These are phyloP conservation scores for Alouatta palliata DNA, from an alignment of 2,113 vertebrate genomes.

Conservation along the genomic window DNA sequence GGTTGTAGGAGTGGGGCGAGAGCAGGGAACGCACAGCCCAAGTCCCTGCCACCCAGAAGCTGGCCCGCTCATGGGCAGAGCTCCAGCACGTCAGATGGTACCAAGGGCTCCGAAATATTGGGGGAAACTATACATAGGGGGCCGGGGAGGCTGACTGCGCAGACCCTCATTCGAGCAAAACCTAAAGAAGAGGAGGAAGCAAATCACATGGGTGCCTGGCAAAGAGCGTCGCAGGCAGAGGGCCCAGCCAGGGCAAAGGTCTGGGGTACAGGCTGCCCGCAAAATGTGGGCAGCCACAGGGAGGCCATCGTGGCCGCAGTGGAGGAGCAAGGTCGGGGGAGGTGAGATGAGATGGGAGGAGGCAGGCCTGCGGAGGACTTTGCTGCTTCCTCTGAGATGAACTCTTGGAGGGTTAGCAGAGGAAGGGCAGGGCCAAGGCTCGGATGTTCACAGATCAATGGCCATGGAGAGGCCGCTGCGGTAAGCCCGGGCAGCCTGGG, in stretches of 20 bases:
- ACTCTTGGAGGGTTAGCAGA: not conserved
- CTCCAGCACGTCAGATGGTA: rapidly evolving
- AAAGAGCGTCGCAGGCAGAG: too few species aligned
- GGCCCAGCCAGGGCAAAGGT: not conserved
- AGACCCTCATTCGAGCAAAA: not conserved
- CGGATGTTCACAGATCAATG: not conserved
- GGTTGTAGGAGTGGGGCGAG: not conserved
- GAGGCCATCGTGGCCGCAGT: not conserved
- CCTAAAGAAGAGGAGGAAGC: not conserved
- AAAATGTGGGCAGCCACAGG: not conserved
- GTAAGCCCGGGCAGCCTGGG: not conserved
- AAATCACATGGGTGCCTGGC: not conserved
- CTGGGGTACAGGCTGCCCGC: not conserved
- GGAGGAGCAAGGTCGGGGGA: rapidly evolving
- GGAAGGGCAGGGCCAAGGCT: rapidly evolving
- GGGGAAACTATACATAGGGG: rapidly evolving
- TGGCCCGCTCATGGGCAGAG: not conserved
- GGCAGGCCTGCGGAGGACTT: not conserved
- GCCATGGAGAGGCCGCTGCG: not conserved
- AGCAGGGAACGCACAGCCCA: not conserved
- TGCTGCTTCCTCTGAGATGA: not conserved
- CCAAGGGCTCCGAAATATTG: rapidly evolving
- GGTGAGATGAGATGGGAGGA: too few species aligned
- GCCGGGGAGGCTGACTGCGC: not conserved
- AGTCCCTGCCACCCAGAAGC: not conserved